phyloP scores from a whole-genome alignment of 2,113 vertebrate species.

The Aegypius monachus region DNA sequence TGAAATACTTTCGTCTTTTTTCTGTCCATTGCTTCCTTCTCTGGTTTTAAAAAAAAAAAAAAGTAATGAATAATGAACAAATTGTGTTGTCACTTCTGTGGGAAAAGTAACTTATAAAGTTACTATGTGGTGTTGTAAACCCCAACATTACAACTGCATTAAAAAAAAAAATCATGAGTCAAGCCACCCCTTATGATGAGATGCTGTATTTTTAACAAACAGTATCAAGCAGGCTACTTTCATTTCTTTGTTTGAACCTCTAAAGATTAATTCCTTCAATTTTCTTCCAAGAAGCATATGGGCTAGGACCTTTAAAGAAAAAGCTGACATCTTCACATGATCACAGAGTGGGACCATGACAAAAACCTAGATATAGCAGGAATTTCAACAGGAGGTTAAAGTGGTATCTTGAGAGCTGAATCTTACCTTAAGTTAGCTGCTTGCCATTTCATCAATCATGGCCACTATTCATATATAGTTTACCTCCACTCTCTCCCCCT shows the following conservation, averaged over 20 bases:
- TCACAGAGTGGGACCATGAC: not conserved
- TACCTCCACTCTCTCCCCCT: not conserved
- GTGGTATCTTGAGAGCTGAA: not conserved
- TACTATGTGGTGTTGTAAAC: not conserved
- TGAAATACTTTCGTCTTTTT: not conserved
- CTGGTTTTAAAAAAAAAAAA: fast-evolving
- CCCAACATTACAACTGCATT: not conserved
- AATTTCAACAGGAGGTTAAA: not conserved
- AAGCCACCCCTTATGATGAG: not conserved
- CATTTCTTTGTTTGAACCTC: not conserved
- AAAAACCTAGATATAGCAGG: not conserved
- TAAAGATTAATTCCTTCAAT: not conserved
- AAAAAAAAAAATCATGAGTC: not conserved
- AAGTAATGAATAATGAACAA: not conserved
- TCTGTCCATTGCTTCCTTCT: not conserved
- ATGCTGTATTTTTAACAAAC: not conserved
- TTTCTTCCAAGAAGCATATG: not conserved
- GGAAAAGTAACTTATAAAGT: not conserved
- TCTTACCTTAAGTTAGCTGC: not conserved
- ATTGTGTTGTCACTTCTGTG: not conserved
- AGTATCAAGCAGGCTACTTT: not conserved
- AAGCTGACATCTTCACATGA: not conserved
- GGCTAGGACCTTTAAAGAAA: not conserved
- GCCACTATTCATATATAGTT: not conserved
- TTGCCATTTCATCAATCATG: not conserved